Evolutionary conservation across 64 coral and sea anemone species (phyloP).

Genomic region (Actinia equina): DNA sequence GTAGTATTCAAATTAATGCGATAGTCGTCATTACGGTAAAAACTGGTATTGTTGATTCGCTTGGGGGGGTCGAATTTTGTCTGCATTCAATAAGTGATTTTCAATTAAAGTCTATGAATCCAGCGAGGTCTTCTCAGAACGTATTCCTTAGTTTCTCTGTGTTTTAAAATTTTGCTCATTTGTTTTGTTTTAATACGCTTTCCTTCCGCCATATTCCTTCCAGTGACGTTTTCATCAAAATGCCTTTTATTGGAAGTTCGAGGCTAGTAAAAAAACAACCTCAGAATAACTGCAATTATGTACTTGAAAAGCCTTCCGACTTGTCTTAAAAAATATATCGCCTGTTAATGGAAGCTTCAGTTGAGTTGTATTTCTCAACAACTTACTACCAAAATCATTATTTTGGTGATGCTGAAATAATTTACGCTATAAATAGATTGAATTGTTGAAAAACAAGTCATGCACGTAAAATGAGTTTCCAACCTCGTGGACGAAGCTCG

Average conservation of each 20-base stretch:
- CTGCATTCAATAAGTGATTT: constrained; percentile 3
- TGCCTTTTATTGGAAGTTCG: background rate
- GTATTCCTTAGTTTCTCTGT: background rate
- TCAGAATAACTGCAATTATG: background rate
- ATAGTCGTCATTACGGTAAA: background rate
- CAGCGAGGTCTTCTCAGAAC: too few species aligned
- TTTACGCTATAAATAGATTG: background rate
- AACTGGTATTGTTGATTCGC: background rate
- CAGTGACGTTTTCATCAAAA: background rate
- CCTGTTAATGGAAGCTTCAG: background rate
- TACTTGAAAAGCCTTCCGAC: constrained; percentile 6
- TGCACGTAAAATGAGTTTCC: background rate
- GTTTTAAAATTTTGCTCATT: background rate
- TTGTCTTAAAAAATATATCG: background rate
- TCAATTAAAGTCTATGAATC: background rate
- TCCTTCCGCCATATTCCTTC: background rate
- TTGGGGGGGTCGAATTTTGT: background rate
- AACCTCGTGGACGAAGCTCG: background rate
- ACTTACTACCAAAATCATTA: background rate
- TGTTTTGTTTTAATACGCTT: background rate
- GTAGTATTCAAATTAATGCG: background rate
- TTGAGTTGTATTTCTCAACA: background rate
- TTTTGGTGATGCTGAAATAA: background rate
- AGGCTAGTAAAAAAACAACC: background rate
- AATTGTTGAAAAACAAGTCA: background rate